Evolutionary conservation across 2,797 vertebrate species (phyloP).

Genomic region (Saxicola maurus): DNA sequence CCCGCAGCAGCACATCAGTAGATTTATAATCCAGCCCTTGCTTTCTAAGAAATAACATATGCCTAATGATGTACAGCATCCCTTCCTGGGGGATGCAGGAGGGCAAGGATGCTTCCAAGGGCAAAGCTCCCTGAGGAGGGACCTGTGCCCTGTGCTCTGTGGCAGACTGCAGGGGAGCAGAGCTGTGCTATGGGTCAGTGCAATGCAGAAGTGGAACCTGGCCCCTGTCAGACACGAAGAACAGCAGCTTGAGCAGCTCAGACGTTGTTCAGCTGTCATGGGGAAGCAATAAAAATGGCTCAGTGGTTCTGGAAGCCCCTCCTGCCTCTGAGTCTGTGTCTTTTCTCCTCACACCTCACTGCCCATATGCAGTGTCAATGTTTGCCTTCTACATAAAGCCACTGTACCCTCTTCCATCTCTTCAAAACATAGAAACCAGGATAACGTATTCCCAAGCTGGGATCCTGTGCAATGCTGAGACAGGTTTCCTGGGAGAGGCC

Average conservation of each 20-base stretch:
- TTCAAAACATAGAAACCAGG: neutral
- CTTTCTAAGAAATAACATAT: neutral
- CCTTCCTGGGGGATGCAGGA: neutral
- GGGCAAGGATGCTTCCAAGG: neutral
- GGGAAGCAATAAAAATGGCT: neutral
- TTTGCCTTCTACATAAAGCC: neutral
- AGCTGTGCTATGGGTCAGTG: neutral
- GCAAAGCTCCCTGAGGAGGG: neutral
- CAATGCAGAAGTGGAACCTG: neutral
- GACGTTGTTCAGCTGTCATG: neutral
- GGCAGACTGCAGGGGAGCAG: neutral
- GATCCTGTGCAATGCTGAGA: neutral
- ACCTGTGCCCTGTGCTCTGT: rapidly evolving
- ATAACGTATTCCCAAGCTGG: neutral
- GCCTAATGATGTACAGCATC: neutral
- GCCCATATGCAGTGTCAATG: neutral
- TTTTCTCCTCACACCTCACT: neutral
- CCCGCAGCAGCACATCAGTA: neutral
- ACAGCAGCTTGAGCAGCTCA: neutral
- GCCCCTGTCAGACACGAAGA: neutral
- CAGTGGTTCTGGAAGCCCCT: neutral
- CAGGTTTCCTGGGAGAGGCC: neutral
- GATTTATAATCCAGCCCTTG: neutral
- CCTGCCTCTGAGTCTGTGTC: neutral
- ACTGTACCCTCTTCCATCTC: neutral